Evolutionary conservation across 2,888 invertebrate species (phyloP).

Genomic region (Synergus umbraculus): DNA sequence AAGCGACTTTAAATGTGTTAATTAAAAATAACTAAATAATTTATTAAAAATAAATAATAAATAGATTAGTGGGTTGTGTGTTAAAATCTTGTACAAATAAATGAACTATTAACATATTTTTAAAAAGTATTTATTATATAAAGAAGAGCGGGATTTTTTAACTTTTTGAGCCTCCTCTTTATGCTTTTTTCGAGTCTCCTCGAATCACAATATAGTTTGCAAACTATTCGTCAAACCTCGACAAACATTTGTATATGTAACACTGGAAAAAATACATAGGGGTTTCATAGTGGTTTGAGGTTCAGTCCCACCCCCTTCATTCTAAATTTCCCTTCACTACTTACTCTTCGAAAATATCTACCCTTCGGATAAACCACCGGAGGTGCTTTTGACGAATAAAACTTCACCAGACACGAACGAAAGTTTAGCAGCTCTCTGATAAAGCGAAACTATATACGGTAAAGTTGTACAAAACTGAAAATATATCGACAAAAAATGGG

Average conservation of each 20-base stretch:
- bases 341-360: constrained; percentile 5
- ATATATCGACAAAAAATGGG: neutral
- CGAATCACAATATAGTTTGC: constrained; percentile 14
- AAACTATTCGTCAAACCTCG: constrained; percentile 19
- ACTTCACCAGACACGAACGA: constrained; percentile 24
- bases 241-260: constrained; percentile 2
- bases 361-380: neutral
- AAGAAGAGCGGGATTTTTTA: neutral
- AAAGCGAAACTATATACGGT: neutral
- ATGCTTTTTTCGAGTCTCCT: neutral
- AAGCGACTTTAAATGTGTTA: neutral
- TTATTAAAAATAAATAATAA: too few relatives aligned
- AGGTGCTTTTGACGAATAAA: constrained; percentile 4
- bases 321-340: neutral
- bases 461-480: neutral
- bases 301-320: neutral
- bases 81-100: too few relatives aligned
- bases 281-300: constrained; percentile 2
- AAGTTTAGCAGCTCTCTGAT: constrained; percentile 8
- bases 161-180: neutral
- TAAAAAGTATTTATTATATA: neutral
- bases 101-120: too few relatives aligned
- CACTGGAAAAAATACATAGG: neutral
- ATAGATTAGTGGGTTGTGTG: neutral
- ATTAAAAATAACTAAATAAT: neutral